Base-by-base conservation (phyloP, 2,113 vertebrate genomes). In the Chaetodon trifascialis region DNA sequence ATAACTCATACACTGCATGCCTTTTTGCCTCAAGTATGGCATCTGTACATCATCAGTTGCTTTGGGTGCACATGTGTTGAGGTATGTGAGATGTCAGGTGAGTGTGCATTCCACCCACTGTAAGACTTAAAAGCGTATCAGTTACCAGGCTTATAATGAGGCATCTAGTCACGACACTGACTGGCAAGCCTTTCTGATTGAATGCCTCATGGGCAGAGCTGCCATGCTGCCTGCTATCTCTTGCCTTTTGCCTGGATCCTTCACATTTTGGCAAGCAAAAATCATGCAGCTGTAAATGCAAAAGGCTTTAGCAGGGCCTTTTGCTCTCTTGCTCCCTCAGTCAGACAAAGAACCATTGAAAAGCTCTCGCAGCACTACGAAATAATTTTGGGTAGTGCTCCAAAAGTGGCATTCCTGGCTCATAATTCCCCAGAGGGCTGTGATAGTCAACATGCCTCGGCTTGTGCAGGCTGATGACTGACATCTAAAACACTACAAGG, bases 381-480 rank as follows among this genome's bases (percentile, higher is more conserved):
- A 93, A 94, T 93, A 51, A 94, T 94, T 94, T 93, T 69, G 82
- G 86, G 80, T 88, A 83, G 85, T 65, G 73, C 85, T 88, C 67
- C 68, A 82, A 86, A 90, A 87, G 85, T 92, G 91, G 78, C 92
- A 95, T 94, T 92, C 93, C 90, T 88, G 82, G 69, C 76, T 78
- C 77, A 80, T 89, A 93, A 92, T 86, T 94, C 88, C 90, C 82
- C 83, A 73, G 88, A 83, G 88, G 85, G 70, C 81, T 54, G 80
- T 70, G 89, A 91, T 89, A 83, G 84, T 75, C 67, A 76, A 90
- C 94, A 84, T 90, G 95, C 89, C 90, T 87, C 70, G 30, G 84
- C 94, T 87, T 94, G 94, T 85, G 84, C 77, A 21, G 65, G 30
- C 63, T 73, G 90, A 86, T 92, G 93, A 95, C 74, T 92, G 94